phyloP scores from a whole-genome alignment of 1,140 invertebrate species.

The Ceratina calcarata region DNA sequence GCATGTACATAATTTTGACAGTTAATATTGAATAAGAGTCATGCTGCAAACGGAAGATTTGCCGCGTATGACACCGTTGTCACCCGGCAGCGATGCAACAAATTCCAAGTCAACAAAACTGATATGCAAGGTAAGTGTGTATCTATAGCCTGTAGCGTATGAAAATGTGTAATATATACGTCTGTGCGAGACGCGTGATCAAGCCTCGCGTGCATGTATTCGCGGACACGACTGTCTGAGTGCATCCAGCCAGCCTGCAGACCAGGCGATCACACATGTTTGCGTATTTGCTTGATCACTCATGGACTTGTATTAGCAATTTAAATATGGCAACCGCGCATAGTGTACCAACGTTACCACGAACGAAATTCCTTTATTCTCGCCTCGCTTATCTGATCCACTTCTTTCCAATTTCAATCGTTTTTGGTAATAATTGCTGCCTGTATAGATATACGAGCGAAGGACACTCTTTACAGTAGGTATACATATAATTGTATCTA shows the following conservation, averaged over 20 bases:
- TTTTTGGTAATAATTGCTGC: too few relatives aligned
- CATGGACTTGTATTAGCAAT: neutral
- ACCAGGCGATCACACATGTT: neutral
- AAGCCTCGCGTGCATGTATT: neutral
- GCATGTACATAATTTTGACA: too few relatives aligned
- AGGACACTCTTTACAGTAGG: too few relatives aligned
- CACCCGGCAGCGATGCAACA: conserved; percentile 51
- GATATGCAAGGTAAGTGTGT: conserved; percentile 58
- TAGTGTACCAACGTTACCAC: conserved; percentile 31
- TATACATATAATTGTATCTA: too few relatives aligned
- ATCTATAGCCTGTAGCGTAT: neutral
- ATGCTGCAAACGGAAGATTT: conserved; percentile 53
- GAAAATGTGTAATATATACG: conserved; percentile 11
- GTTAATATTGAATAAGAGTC: neutral
- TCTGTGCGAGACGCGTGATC: too few relatives aligned
- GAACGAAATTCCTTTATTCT: conserved; percentile 50
- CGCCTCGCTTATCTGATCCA: conserved; percentile 9
- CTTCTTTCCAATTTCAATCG: neutral
- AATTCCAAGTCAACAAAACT: conserved; percentile 49
- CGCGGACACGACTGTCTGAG: neutral
- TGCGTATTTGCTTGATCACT: conserved; percentile 11
- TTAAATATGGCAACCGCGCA: conserved; percentile 63
- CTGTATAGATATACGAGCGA: neutral
- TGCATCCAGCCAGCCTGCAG: too few relatives aligned
- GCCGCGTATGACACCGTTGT: conserved; percentile 56